Percentiles rank a stretch among this genome's conserved stretches.
Evolutionary conservation across 2,113 vertebrate species (phyloP).

Genomic region (Arvicanthis niloticus): DNA sequence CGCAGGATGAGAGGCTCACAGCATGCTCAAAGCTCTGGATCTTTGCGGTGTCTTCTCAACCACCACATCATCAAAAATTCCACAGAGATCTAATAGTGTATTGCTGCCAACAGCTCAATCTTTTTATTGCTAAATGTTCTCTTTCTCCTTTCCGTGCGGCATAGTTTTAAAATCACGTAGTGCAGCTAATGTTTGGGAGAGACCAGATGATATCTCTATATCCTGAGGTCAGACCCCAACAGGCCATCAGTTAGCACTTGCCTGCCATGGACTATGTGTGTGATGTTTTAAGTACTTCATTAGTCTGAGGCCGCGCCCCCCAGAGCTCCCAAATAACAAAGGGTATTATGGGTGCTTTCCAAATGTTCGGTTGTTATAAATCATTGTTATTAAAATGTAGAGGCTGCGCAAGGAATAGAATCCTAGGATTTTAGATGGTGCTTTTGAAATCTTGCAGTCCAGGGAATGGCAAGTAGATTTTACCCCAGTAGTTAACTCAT

Average conservation of each 20-base stretch:
- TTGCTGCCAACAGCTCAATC: slow-evolving; percentile 57
- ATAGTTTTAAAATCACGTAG: slow-evolving; percentile 63
- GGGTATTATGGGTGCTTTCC: slow-evolving; percentile 16
- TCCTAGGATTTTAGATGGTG: slow-evolving; percentile 20
- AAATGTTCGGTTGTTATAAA: slow-evolving; percentile 60
- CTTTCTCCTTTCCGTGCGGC: not conserved
- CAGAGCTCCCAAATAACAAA: slow-evolving; percentile 17
- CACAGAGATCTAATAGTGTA: not conserved
- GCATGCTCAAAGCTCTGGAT: not conserved
- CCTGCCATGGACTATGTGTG: not conserved
- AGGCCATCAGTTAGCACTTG: slow-evolving; percentile 57
- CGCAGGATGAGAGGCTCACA: not conserved
- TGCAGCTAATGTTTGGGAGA: slow-evolving; percentile 53
- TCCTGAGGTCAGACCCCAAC: slow-evolving; percentile 32
- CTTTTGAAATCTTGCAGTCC: slow-evolving; percentile 19
- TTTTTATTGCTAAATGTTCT: slow-evolving; percentile 62
- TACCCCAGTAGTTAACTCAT: not conserved
- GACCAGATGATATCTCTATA: slow-evolving; percentile 69
- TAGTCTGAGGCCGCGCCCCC: slow-evolving; percentile 43
- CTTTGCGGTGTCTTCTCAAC: slow-evolving; percentile 17
- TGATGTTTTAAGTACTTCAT: slow-evolving; percentile 65
- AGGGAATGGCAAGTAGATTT: not conserved
- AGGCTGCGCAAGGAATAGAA: slow-evolving; percentile 19
- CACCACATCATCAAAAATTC: slow-evolving; percentile 26
- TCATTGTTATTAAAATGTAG: slow-evolving; percentile 67